Evolutionary conservation across 2,797 vertebrate genomes (phyloP).

Genomic region (Parotocinclus haroldoi): DNA sequence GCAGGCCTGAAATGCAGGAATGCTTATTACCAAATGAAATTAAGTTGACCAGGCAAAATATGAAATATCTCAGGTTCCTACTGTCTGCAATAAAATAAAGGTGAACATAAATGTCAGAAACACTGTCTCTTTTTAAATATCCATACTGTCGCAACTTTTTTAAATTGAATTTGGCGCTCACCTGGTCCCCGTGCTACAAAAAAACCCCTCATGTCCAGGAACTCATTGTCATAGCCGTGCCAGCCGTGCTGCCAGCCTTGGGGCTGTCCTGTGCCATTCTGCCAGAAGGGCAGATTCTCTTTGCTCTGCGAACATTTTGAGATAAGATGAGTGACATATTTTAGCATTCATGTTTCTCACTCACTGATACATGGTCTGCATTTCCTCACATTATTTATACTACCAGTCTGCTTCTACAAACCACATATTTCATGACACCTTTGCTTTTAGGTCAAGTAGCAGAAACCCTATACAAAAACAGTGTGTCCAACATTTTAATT

Average conservation of each 20-base stretch:
- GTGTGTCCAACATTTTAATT: no score
- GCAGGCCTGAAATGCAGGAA: no score
- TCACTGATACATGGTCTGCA: neutral
- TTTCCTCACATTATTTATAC: neutral
- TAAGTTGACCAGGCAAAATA: no score
- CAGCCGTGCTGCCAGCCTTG: constrained; percentile 89
- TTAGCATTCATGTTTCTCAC: neutral
- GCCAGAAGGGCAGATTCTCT: constrained; percentile 82
- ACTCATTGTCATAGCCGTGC: constrained; percentile 94
- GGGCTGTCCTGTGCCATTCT: constrained; percentile 72
- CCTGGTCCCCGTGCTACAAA: constrained; percentile 89
- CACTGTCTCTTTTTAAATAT: no score
- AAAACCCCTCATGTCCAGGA: constrained; percentile 88
- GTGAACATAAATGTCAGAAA: no score
- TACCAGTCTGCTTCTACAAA: constrained; percentile 5
- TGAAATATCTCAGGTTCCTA: no score
- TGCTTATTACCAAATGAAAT: no score
- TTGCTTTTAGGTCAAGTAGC: constrained; percentile 20
- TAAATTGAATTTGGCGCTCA: constrained; percentile 63
- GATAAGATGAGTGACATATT: neutral
- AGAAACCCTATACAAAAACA: no score
- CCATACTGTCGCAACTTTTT: no score
- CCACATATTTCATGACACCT: neutral
- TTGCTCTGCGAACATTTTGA: constrained; percentile 70
- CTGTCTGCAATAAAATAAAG: no score